Conservation (phyloP, 2,113 vertebrate species). For the Dolichallabes microphthalmus region DNA sequence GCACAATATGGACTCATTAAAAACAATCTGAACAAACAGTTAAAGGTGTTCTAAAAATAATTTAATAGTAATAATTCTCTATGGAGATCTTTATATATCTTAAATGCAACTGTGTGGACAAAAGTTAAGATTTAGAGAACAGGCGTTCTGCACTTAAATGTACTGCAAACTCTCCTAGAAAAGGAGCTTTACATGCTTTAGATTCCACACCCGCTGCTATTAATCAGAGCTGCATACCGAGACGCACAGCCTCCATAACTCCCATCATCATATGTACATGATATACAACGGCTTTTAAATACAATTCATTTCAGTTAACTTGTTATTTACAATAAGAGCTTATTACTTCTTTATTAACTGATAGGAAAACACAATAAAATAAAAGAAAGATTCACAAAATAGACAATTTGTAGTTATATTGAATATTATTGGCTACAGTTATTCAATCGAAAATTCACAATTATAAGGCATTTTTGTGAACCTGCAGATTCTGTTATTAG, state of each 20-base stretch:
- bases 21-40: conserved; percentile 2
- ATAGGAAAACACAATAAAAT: conserved; percentile 34
- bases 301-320: conserved; percentile 63
- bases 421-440: conserved; percentile 25
- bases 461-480: not conserved
- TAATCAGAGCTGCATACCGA: conserved; percentile 51
- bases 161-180: conserved; percentile 7
- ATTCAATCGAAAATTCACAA: conserved; percentile 23
- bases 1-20: conserved; percentile 54
- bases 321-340: conserved; percentile 79
- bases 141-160: conserved; percentile 23
- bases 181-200: conserved; percentile 31
- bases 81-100: conserved; percentile 28
- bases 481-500: conserved; percentile 3
- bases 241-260: conserved; percentile 58
- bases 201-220: conserved; percentile 44
- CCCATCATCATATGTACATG: conserved; percentile 73
- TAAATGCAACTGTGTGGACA: conserved; percentile 30
- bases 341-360: conserved; percentile 61
- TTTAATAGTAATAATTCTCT: conserved; percentile 51
- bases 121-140: conserved; percentile 15
- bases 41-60: conserved; percentile 45
- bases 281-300: conserved; percentile 77
- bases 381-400: conserved; percentile 12
- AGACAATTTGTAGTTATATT: conserved; percentile 22